A percentile compares a stretch with the other conserved stretches of the same genome.
Evolutionary conservation across 30 jellyfish, hydroid and myxozoan species (phyloP).

Genomic region (Pelagia noctiluca): DNA sequence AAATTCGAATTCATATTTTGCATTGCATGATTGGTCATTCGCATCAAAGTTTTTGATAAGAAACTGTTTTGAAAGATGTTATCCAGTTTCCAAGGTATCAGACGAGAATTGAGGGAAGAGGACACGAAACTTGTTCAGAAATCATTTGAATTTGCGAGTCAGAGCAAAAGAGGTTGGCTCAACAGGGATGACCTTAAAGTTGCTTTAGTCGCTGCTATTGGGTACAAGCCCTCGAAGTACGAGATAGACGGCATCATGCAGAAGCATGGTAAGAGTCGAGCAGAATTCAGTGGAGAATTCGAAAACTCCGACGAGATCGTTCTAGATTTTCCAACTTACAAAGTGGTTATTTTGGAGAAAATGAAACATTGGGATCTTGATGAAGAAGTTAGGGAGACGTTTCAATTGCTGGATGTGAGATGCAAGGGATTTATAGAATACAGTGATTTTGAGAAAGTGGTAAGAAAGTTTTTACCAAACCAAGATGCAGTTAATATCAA

Average conservation of each 20-base stretch:
- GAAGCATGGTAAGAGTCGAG: constrained; percentile 32
- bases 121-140: constrained; percentile 28
- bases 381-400: constrained; percentile 78
- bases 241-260: constrained; percentile 48
- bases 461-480: constrained; percentile 33
- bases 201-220: constrained; percentile 66
- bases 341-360: constrained; percentile 9
- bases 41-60: too few species aligned
- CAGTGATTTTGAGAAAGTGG: constrained; percentile 66
- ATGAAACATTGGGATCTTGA: constrained; percentile 33
- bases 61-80: too few species aligned
- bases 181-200: constrained; percentile 63
- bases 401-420: constrained; percentile 71
- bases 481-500: constrained; percentile 7
- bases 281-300: background rate
- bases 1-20: too few species aligned
- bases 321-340: constrained; percentile 38
- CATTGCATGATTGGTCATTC: too few species aligned
- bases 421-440: constrained; percentile 79
- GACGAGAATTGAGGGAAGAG: constrained; percentile 1
- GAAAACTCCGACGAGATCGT: background rate
- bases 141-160: constrained; percentile 71
- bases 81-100: too few species aligned
- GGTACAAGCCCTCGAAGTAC: constrained; percentile 72
- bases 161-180: constrained; percentile 52